Base-by-base conservation (phyloP, 1,140 invertebrate species). In the Leptestheria dahalacensis region DNA sequence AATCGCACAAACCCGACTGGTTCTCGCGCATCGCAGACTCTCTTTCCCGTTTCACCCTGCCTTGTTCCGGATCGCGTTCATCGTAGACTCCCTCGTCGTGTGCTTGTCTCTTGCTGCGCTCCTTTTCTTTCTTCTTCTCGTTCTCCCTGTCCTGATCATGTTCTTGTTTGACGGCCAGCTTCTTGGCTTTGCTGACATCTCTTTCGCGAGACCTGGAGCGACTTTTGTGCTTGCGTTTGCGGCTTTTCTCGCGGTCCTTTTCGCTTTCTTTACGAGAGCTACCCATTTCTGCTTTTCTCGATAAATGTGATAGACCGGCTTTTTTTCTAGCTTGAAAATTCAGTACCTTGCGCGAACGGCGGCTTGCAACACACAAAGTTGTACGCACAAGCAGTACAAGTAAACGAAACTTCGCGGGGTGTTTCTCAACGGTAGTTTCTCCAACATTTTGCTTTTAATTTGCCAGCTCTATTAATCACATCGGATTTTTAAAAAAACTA, bases 91-190 rank as follows among this genome's bases (percentile, higher is more conserved):
- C 49, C 6, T 63, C 57, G 21, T 58, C 59, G 1, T 62, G 54
- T n/a, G 50, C 28, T n/a, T 26, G 23, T n/a, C 59, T 54, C 41
- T 50, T 60, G 2, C n/a, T 23, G 4, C 24, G 46, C 12, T 61
- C 59, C 18, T 59, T 61, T 11, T 66, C 65, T 61, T 65, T 67
- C 18, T 65, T 61, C 49, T 66, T 66, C 3, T 69, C 66, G 26
- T 67, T 74, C 57, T 78, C 78, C 50, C 74, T 73, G 61, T 78
- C 78, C 66, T 73, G 75, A 20, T 79, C 79, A 64, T 77, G 79
- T 48, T 68, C 65, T 63, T 78, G 77, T 61, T 78, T 79, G 63
- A 78, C 79, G 61, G 80, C 79, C 64, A 78, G 78, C 54, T 55
- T 64, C 62, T 59, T 65, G 55, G 52, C 60, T 53, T 48, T 63